phyloP scores from a whole-genome alignment of 2,888 invertebrate genomes.

The Elegia similella region DNA sequence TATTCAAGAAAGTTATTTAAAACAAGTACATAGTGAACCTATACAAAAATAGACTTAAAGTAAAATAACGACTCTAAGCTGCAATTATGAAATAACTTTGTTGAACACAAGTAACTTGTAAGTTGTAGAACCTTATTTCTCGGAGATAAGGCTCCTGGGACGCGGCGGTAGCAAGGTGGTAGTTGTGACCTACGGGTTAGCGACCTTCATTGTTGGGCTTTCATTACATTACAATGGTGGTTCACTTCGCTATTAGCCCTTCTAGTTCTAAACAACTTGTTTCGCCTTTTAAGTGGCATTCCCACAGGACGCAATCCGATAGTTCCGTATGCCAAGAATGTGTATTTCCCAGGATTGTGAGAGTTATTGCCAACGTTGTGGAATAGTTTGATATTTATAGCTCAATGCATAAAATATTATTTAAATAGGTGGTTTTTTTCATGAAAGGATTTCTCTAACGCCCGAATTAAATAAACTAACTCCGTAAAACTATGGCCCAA shows the following conservation, averaged over 20 bases:
- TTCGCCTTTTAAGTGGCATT: conserved; percentile 11
- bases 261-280: conserved; percentile 20
- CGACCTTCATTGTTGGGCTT: conserved; percentile 75
- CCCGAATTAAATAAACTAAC: too few relatives aligned
- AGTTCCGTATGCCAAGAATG: conserved; percentile 9
- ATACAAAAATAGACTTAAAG: neutral
- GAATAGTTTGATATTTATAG: neutral
- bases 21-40: too few relatives aligned
- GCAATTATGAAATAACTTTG: conserved; percentile 17
- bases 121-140: conserved; percentile 29
- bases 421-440: too few relatives aligned
- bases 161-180: conserved; percentile 45
- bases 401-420: neutral
- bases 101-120: neutral
- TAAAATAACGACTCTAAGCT: conserved; percentile 15
- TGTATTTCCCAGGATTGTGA: conserved; percentile 3
- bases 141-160: conserved; percentile 31
- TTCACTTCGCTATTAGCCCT: conserved; percentile 37
- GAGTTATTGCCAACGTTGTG: conserved; percentile 2
- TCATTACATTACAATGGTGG: conserved; percentile 65
- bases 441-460: too few relatives aligned
- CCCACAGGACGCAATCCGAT: conserved; percentile 9
- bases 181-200: conserved; percentile 69
- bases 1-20: too few relatives aligned
- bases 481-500: too few relatives aligned